Evolutionary conservation across 2,888 invertebrate genomes (phyloP).

Genomic region (Mayetiola destructor): DNA sequence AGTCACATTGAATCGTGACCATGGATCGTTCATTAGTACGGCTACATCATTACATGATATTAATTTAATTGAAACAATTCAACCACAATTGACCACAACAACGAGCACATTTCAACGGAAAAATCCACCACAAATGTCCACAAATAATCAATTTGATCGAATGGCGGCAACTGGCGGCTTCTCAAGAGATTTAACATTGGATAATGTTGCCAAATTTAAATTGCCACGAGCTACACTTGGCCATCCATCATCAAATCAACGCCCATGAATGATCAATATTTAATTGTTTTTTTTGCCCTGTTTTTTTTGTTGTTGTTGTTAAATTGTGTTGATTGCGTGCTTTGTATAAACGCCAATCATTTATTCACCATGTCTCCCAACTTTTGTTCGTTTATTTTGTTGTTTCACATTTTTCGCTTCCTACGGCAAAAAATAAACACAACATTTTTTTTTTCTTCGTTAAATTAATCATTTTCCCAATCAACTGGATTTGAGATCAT

Average conservation of each 20-base stretch:
- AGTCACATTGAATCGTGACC: neutral
- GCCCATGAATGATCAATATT: neutral
- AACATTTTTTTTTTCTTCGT: too few species aligned
- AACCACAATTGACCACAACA: neutral
- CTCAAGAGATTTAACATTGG: neutral
- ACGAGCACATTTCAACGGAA: constrained; percentile 1
- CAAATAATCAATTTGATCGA: neutral
- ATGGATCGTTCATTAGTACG: neutral
- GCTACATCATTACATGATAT: neutral
- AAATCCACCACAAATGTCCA: constrained; percentile 9
- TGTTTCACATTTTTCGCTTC: too few species aligned
- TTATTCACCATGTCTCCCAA: too few species aligned
- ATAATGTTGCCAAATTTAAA: neutral
- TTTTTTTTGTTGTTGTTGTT: too few species aligned
- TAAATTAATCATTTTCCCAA: too few species aligned
- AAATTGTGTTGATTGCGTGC: too few species aligned
- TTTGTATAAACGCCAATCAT: too few species aligned
- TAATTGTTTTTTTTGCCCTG: too few species aligned
- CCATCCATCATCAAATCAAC: neutral
- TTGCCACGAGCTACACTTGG: neutral
- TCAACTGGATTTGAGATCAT: too few species aligned
- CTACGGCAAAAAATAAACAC: too few species aligned
- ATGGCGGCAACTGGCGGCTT: neutral
- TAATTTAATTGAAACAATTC: neutral
- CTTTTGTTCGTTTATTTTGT: too few species aligned